Evolutionary conservation across 2,113 vertebrate species (phyloP).

Genomic region (Phocoena phocoena): DNA sequence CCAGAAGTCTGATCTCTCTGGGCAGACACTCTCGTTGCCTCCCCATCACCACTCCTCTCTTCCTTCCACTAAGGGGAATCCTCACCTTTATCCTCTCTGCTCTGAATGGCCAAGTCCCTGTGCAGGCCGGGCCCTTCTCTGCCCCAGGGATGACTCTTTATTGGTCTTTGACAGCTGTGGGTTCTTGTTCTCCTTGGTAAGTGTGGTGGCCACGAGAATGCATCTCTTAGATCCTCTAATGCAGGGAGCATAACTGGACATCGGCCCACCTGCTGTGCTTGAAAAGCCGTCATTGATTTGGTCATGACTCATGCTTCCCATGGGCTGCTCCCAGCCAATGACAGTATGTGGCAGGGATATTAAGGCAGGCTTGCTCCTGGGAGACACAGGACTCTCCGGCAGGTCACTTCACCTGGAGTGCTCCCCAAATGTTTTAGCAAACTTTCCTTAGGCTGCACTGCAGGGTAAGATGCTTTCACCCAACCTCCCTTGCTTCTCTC

Average conservation of each 20-base stretch:
- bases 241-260: not conserved
- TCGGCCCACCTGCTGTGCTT: not conserved
- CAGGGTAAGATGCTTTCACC: not conserved
- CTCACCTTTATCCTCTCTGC: not conserved
- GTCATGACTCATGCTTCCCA: not conserved
- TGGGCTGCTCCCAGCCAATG: not conserved
- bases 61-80: not conserved
- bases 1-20: not conserved
- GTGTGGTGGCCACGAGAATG: not conserved
- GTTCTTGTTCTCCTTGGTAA: not conserved
- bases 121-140: not conserved
- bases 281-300: not conserved
- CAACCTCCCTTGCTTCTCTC: not conserved
- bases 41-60: not conserved
- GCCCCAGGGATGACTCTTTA: not conserved
- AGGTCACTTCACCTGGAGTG: not conserved
- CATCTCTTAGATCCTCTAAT: not conserved
- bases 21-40: not conserved
- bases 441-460: not conserved
- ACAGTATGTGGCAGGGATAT: not conserved
- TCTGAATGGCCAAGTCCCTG: not conserved
- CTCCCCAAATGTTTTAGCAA: not conserved
- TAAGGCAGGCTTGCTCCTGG: not conserved
- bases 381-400: not conserved
- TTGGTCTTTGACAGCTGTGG: not conserved